Percentiles rank a stretch among this genome's conserved stretches.
These are phyloP conservation scores for Lysandra coridon DNA, from an alignment of 2,888 invertebrate genomes.

Conservation along the genomic window DNA sequence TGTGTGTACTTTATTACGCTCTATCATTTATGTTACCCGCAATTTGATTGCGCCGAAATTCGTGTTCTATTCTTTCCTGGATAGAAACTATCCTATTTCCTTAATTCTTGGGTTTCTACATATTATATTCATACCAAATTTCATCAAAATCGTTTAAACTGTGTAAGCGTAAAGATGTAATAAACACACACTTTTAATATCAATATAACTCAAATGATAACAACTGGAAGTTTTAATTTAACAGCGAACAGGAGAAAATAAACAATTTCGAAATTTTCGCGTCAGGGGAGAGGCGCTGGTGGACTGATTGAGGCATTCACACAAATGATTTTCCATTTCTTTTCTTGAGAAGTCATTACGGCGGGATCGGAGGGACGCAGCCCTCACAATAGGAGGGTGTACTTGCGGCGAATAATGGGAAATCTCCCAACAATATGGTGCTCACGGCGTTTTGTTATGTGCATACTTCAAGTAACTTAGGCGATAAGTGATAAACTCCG, in stretches of 20 bases:
- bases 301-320: slow-evolving; percentile 13
- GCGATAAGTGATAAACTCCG: background rate
- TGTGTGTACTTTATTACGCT: background rate
- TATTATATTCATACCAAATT: too few relatives aligned
- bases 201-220: background rate
- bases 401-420: slow-evolving; percentile 37
- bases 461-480: slow-evolving; percentile 29
- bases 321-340: slow-evolving; percentile 22
- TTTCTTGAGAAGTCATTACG: slow-evolving; percentile 32
- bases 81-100: too few relatives aligned
- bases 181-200: too few relatives aligned
- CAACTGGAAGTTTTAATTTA: background rate
- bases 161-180: too few relatives aligned
- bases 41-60: too few relatives aligned
- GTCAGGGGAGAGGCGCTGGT: background rate
- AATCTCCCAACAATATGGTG: slow-evolving; percentile 35
- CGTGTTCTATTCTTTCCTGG: too few relatives aligned
- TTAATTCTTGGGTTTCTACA: too few relatives aligned
- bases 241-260: background rate
- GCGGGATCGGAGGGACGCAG: slow-evolving; percentile 22
- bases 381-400: slow-evolving; percentile 33
- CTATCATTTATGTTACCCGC: too few relatives aligned
- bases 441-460: slow-evolving; percentile 34
- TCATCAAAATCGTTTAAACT: too few relatives aligned
- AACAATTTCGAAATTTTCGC: background rate